Base-by-base conservation (phyloP, 1,140 invertebrate genomes). In the Cecropterus lyciades region DNA sequence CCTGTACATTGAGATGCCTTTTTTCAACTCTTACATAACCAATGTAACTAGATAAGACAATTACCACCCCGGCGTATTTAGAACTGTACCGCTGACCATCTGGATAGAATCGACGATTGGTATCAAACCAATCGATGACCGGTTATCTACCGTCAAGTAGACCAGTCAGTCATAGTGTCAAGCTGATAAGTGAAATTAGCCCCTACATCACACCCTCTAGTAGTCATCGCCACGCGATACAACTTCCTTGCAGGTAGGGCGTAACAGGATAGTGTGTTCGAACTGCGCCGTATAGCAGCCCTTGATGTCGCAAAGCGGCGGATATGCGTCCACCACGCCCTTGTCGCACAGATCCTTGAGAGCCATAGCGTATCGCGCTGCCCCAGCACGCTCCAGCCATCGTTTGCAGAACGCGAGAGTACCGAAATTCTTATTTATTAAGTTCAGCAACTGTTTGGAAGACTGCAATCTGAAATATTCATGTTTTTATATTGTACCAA, bases 221-320 rank as follows among this genome's bases (percentile, higher is more conserved):
- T 99, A 99, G 91, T 99, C 99, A 63, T 97, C 96, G 53, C 99
- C 99, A 65, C 98, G 95, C 10, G 98, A 99, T 16, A 99, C 96
- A 4, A 99, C 95, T 93, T 99, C 99, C 92, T 99, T 99, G 93
- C 98, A 99, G 0, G 99, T 99, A 10, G 99, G 99, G 79, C 99
- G 94, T 48, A 99, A 93, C 48, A 99, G 95, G 79, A 99, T 98
- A 0, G 99, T 99, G 91, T 99, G 99, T 89, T 99, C 99, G 89
- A 98, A 99, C 92, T 99, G 99, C 49, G 99, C 99, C 0, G 99
- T 99, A 91, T 99, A 99, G 87, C 97, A 99, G 64, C 99, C 99
- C 89, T 99, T 99, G 24, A 98, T 95, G 87, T 99, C 99, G 85
- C 98, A 99, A 15, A 99, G 94, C 3, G 99, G 99, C 6, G 99